phyloP scores from a whole-genome alignment of 2,797 vertebrate species.

The Pelochelys cantorii region DNA sequence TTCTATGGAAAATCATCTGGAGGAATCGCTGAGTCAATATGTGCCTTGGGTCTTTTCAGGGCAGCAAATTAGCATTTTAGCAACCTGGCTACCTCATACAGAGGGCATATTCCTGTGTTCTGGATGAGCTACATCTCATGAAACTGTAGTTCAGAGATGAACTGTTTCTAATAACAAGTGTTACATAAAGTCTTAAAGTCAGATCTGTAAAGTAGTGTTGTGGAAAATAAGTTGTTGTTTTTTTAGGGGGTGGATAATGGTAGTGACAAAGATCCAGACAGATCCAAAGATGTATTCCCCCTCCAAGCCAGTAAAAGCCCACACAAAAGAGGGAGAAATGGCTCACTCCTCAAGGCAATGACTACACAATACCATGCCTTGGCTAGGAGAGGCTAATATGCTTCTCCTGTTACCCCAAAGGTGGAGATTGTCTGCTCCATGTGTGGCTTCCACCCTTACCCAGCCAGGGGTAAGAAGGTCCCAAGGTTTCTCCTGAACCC shows the following conservation, averaged over 20 bases:
- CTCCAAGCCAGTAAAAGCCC: background rate
- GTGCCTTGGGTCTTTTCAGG: conserved; percentile 58
- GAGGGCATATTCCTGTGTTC: background rate
- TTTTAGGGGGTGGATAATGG: background rate
- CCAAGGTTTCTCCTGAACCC: background rate
- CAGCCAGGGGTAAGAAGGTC: background rate
- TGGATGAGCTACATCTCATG: conserved; percentile 34
- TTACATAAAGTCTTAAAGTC: conserved; percentile 48
- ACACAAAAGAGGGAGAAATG: background rate
- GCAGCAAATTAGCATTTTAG: background rate
- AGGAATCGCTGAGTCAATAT: conserved; percentile 66
- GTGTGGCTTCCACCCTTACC: background rate
- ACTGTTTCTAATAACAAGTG: conserved; percentile 69
- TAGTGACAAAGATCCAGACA: background rate
- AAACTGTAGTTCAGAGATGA: background rate
- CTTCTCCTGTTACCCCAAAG: background rate
- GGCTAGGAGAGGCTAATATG: background rate
- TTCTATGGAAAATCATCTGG: conserved; percentile 64
- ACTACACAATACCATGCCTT: background rate
- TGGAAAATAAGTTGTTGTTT: conserved; percentile 12
- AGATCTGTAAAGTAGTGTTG: conserved; percentile 30
- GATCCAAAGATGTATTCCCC: background rate
- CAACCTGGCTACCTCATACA: background rate
- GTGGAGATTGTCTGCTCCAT: background rate
- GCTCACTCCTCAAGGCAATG: background rate